These are phyloP conservation scores for Hippocampus comes DNA, from an alignment of 2,113 vertebrate genomes.

Conservation along the genomic window DNA sequence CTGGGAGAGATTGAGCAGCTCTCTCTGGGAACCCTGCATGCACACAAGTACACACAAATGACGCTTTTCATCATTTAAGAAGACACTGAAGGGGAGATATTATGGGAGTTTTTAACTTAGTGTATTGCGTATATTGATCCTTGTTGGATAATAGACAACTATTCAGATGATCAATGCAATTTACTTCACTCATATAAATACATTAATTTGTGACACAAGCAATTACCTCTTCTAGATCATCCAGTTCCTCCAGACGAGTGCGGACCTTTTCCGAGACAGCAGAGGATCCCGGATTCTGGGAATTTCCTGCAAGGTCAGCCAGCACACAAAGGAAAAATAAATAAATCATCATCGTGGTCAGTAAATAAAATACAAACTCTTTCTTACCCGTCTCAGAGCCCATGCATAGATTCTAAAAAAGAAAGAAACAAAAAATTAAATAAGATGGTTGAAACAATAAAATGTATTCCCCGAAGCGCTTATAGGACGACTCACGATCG, in stretches of 20 bases:
- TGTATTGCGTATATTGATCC: no score
- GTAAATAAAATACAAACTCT: not conserved
- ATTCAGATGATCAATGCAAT: no score
- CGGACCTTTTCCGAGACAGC: constrained; percentile 96
- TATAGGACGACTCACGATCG: constrained; percentile 79
- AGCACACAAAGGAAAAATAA: not conserved
- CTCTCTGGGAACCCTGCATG: constrained; percentile 88
- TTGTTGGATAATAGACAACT: no score
- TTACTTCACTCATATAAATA: not conserved
- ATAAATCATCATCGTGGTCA: not conserved
- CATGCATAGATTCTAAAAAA: constrained; percentile 88
- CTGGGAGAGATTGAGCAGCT: constrained; percentile 93
- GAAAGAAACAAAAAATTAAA: not conserved
- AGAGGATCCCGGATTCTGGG: constrained; percentile 75
- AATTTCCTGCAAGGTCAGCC: constrained; percentile 51
- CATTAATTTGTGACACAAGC: not conserved
- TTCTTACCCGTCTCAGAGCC: constrained; percentile 88
- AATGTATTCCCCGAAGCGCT: no score
- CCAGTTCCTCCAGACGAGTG: constrained; percentile 91
- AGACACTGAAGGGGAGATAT: not conserved
- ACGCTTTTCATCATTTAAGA: not conserved
- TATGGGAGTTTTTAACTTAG: not conserved
- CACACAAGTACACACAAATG: constrained; percentile 13
- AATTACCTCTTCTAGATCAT: constrained; percentile 92
- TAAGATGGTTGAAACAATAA: not conserved